Evolutionary conservation across 2,797 vertebrate genomes (phyloP).

Genomic region (Thunnus albacares): DNA sequence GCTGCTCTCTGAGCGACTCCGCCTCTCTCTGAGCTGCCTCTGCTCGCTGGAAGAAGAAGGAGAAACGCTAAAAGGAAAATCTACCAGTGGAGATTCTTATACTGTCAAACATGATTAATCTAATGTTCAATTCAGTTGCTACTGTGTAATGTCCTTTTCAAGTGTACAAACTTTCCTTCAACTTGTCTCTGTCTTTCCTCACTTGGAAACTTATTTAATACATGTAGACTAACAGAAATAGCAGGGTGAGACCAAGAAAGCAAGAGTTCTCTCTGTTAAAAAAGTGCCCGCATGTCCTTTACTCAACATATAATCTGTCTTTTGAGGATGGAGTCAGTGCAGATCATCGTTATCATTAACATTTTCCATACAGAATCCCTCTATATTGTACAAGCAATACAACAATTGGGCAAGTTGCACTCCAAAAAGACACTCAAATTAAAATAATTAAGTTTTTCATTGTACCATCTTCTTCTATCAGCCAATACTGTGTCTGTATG

Average conservation of each 20-base stretch:
- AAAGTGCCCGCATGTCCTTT: conserved; percentile 1
- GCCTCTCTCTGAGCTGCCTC: conserved; percentile 96
- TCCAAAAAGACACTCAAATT: conserved; percentile 33
- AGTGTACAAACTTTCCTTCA: conserved; percentile 3
- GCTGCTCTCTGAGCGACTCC: conserved; percentile 93
- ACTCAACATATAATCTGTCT: conserved; percentile 4
- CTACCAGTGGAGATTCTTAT: conserved; percentile 5
- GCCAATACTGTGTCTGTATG: conserved; percentile 31
- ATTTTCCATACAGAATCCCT: conserved; percentile 1
- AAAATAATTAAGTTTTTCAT: conserved; percentile 40
- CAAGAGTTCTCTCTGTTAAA: conserved; percentile 1
- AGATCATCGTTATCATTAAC: background rate
- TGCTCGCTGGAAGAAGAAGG: conserved; percentile 88
- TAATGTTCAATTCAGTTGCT: conserved; percentile 13
- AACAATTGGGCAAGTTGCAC: background rate
- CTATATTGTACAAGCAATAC: background rate
- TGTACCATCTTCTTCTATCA: conserved; percentile 27
- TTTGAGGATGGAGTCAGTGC: background rate
- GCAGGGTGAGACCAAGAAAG: conserved; percentile 7
- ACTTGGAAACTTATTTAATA: conserved; percentile 6
- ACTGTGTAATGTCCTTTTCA: background rate
- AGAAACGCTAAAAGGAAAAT: conserved; percentile 38
- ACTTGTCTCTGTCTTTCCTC: conserved; percentile 13
- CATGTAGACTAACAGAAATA: background rate
- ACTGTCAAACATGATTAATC: conserved; percentile 45